Percentiles rank a stretch among this genome's conserved stretches.
Evolutionary conservation across 2,113 vertebrate genomes (phyloP).

Genomic region (Tetrao urogallus): DNA sequence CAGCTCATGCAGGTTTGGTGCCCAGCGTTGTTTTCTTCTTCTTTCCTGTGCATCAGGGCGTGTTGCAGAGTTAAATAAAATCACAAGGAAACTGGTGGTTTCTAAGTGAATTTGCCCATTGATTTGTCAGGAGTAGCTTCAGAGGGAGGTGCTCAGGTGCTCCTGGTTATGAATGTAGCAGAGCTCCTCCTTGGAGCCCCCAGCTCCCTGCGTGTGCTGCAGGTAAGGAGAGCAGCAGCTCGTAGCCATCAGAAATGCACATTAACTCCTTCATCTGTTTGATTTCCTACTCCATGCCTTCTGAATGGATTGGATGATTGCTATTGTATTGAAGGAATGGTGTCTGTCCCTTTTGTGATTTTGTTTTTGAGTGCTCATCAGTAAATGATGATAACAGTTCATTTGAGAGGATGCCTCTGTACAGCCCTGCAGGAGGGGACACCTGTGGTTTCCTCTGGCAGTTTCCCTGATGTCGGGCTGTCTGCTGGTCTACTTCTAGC

Average conservation of each 20-base stretch:
- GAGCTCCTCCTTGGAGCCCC: background rate
- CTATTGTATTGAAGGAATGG: background rate
- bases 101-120: background rate
- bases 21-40: background rate
- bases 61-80: background rate
- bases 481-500: background rate
- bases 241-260: background rate
- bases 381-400: background rate
- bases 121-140: rapidly evolving
- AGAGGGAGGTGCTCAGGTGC: background rate
- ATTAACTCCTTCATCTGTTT: rapidly evolving
- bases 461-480: background rate
- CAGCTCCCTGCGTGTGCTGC: rapidly evolving
- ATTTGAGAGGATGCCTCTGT: background rate
- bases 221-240: rapidly evolving
- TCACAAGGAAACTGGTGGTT: background rate
- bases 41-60: rapidly evolving
- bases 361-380: background rate
- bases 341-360: background rate
- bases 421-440: background rate
- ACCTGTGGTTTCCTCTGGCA: background rate
- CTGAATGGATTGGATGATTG: background rate
- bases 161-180: background rate
- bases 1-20: background rate
- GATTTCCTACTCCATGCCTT: background rate